A percentile compares a stretch with the other conserved stretches of the same genome.
phyloP scores from a whole-genome alignment of 2,113 vertebrate species.

The Diphyllodes magnificus region DNA sequence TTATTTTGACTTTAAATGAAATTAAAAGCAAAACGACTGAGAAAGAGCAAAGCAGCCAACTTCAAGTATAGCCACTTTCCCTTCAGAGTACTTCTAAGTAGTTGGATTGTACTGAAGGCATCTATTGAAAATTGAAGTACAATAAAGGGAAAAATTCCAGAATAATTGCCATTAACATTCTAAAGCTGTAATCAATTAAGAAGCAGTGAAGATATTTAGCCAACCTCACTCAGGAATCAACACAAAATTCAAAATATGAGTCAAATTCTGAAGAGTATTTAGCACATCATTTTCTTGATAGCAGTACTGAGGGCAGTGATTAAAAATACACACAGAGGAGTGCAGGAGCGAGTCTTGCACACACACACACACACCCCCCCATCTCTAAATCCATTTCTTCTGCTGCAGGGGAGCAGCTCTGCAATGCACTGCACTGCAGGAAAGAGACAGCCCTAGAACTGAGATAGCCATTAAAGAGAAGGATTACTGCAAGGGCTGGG shows the following conservation, averaged over 20 bases:
- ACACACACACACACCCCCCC: rapidly evolving
- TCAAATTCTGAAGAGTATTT: not conserved
- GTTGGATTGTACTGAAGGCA: not conserved
- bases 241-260: not conserved
- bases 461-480: not conserved
- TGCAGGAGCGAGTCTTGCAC: not conserved
- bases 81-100: not conserved
- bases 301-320: not conserved
- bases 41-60: not conserved
- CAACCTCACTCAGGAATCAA: not conserved
- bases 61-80: not conserved
- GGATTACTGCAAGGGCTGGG: not conserved
- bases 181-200: not conserved
- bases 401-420: not conserved
- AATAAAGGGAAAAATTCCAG: constrained; percentile 12
- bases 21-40: not conserved
- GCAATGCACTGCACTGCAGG: not conserved
- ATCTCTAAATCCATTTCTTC: not conserved
- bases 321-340: not conserved
- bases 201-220: not conserved
- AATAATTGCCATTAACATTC: not conserved
- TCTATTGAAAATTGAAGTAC: constrained; percentile 5
- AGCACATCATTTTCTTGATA: not conserved
- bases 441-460: not conserved
- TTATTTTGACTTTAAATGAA: not conserved